A percentile compares a stretch with the other conserved stretches of the same genome.
These are phyloP conservation scores for Cydia pomonella DNA, from an alignment of 1,140 invertebrate genomes.

Conservation along the genomic window DNA sequence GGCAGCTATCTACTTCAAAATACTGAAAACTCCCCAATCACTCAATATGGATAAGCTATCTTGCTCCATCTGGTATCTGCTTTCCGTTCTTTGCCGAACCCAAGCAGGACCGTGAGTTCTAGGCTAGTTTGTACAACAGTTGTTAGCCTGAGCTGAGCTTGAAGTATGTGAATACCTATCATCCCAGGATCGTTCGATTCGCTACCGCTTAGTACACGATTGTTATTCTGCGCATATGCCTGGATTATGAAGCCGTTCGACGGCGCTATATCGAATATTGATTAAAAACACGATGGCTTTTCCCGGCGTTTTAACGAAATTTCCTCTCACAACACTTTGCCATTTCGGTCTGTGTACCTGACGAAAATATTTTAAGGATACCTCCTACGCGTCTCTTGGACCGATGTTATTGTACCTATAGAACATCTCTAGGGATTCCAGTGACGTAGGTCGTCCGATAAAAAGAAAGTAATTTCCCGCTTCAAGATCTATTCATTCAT, in stretches of 20 bases:
- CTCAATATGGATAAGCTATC: too few species aligned
- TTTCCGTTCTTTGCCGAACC: too few species aligned
- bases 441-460: not conserved
- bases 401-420: not conserved
- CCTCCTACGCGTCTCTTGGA: not conserved
- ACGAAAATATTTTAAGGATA: not conserved
- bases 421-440: not conserved
- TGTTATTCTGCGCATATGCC: constrained; percentile 14
- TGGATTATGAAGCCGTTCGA: constrained; percentile 21
- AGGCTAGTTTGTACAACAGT: too few species aligned
- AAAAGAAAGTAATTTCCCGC: not conserved
- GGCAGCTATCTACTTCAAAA: too few species aligned
- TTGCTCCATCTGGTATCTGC: too few species aligned
- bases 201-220: not conserved
- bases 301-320: constrained; percentile 23
- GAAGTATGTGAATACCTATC: too few species aligned
- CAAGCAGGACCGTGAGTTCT: too few species aligned
- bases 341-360: constrained; percentile 10
- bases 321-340: constrained; percentile 13
- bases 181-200: too few species aligned
- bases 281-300: constrained; percentile 26
- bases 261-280: constrained; percentile 29
- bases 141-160: too few species aligned
- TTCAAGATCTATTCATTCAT: not conserved
- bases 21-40: too few species aligned